Evolutionary conservation across 2,888 invertebrate species (phyloP), one percentile per base, ranked within the genome.

Genomic region (Aleiodes testaceus): DNA sequence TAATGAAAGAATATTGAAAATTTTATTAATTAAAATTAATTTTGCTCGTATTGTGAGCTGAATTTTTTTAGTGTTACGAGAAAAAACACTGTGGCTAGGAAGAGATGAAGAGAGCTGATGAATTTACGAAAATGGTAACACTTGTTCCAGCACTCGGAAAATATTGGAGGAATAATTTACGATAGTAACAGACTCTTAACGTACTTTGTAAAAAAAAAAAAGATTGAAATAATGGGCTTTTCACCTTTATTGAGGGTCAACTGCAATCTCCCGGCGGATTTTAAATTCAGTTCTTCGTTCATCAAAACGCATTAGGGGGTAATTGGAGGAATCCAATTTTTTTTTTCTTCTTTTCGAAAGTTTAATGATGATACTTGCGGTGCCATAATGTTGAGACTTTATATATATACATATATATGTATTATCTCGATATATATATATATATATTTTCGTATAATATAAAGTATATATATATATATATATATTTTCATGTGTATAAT

Each of bases 311-410:
- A 59, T 14, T 59, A 36, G 50, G 50, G 50, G 50, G 53, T 22
- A 49, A 65, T 16, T 53, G 50, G 55, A 66, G 45, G 22, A 14
- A 16, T 42, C 36, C 18, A 36, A 36, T 5, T 36, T 22, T 63
- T 63, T 63, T 61, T 63, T 63, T 44, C 42, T 20, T n/a, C n/a
- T n/a, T n/a, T 11, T 42, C 20, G 18, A 44, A 63, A 63, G 44
- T 75, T 65, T 73, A 65, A 72, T 66, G 73, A 74, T 73, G 59
- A 75, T 75, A 77, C 81, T 83, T 80, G 83, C 79, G 86, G 87
- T 87, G 87, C 87, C 87, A 87, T 87, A 87, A 87, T 83, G 85
- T 86, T 84, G 83, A 85, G 85, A 83, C 82, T 82, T 84, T 81
- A 83, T 79, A 82, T 81, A 82, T 80, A 81, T 81, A 82, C 80